Base-by-base conservation (phyloP, 2,888 invertebrate genomes). In the Acanthosepion pharaonis region DNA sequence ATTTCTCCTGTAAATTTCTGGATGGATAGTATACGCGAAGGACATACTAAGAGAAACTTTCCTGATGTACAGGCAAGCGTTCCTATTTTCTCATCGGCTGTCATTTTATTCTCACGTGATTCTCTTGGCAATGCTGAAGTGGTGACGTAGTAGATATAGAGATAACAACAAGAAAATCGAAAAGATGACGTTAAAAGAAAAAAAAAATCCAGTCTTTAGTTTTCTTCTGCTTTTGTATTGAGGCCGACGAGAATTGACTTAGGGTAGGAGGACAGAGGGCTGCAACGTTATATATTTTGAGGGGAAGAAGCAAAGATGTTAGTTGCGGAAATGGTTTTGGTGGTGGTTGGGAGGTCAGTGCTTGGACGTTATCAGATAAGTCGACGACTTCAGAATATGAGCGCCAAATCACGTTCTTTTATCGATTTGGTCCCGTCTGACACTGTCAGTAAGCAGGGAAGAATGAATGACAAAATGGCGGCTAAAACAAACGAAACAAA, bases 331-430 rank as follows among this genome's bases (percentile, higher is more conserved):
- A 28, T 25, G 78, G 28, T n/a, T 28, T 78, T 11, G 78, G n/a
- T 78, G 78, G 78, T 11, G 78, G 78, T 78, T 78, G 33, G 78
- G n/a, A n/a, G n/a, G n/a, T 78, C 78, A 33, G 33, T 78, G 78
- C 78, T 33, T n/a, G 78, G 78, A n/a, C 78, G n/a, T 78, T 78
- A 78, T 78, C 78, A 78, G n/a, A 78, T 78, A 78, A 78, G 78
- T 78, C 78, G 78, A 78, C n/a, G 78, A 78, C 78, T 78, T 78
- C 78, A 78, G 78, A 78, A 78, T 78, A 78, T 78, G 78, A 78
- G 78, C 78, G 78, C 78, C 78, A 78, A 78, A 78, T 78, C 78
- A 78, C 78, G 78, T 78, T 78, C n/a, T 11, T 78, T 33, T 78
- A 78, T 78, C 78, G 78, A 78, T 78, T 78, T 78, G 78, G 78